phyloP scores from a whole-genome alignment of 2,797 vertebrate species.

The Ispidina picta region DNA sequence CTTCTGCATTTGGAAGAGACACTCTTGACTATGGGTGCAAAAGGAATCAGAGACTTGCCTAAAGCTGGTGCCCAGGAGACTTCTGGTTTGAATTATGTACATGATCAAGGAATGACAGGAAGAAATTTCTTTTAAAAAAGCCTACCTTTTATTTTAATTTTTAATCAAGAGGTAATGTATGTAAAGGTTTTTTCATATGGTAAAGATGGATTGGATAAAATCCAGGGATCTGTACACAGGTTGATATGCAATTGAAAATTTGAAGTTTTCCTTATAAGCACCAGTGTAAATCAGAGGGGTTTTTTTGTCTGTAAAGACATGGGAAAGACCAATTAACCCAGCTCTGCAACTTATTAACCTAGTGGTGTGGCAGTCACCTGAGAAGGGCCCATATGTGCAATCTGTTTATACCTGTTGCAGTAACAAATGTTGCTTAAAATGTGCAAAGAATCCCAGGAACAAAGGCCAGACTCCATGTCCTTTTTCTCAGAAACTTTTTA shows the following conservation, averaged over 20 bases:
- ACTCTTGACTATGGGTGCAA: background rate
- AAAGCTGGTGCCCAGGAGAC: background rate
- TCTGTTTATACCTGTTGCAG: background rate
- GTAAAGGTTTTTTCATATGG: background rate
- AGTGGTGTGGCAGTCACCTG: accelerated
- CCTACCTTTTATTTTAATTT: no score
- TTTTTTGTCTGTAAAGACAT: background rate
- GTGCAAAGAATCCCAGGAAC: background rate
- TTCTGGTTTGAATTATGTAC: background rate
- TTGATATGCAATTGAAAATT: background rate
- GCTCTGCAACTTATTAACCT: background rate
- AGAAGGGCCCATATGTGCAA: background rate
- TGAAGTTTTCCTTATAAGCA: background rate
- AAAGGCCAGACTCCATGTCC: background rate
- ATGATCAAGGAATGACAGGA: background rate
- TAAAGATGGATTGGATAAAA: background rate
- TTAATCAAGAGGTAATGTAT: background rate
- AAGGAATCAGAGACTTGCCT: background rate
- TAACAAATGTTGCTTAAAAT: background rate
- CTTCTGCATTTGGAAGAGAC: background rate
- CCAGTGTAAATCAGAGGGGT: background rate
- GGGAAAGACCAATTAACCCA: background rate
- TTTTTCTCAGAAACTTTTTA: background rate
- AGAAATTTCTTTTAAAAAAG: background rate
- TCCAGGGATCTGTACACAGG: background rate